Evolutionary conservation across 2,797 vertebrate genomes (phyloP).

Genomic region (Gallinago nigripennis): DNA sequence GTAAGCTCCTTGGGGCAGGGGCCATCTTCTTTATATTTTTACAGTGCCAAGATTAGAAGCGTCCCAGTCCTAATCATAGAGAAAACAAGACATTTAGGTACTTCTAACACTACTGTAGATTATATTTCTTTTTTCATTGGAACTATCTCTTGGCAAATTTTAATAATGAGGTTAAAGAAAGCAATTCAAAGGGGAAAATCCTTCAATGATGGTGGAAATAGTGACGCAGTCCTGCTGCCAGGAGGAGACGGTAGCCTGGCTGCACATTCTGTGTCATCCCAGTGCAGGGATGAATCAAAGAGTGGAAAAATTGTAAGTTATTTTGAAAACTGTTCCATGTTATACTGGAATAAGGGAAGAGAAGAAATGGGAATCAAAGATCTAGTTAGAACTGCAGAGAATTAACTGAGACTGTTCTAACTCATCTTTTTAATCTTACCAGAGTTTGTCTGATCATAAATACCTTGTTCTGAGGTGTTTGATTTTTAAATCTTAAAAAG

Average conservation of each 20-base stretch:
- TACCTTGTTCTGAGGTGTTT: not conserved
- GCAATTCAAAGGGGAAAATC: not conserved
- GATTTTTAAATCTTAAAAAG: not conserved
- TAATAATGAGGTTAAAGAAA: not conserved
- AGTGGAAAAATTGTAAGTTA: not conserved
- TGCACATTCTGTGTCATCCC: conserved; percentile 32
- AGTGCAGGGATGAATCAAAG: conserved; percentile 17
- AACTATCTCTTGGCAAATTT: not conserved
- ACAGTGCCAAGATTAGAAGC: not conserved
- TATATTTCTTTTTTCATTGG: not conserved
- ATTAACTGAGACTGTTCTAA: not conserved
- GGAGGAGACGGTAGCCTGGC: conserved; percentile 31
- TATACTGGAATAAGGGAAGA: not conserved
- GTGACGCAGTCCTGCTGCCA: conserved; percentile 19
- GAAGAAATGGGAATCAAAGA: conserved; percentile 7
- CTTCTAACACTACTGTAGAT: not conserved
- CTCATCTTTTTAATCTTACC: not conserved
- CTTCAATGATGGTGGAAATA: not conserved
- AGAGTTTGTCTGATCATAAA: not conserved
- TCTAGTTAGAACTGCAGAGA: conserved; percentile 15
- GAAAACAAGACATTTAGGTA: not conserved
- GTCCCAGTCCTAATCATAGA: not conserved
- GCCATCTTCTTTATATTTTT: not conserved
- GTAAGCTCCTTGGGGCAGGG: conserved; percentile 72
- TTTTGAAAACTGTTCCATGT: not conserved